Percentiles rank a stretch among this genome's conserved stretches.
phyloP scores from a whole-genome alignment of 2,888 invertebrate genomes.

The Spodoptera littoralis region DNA sequence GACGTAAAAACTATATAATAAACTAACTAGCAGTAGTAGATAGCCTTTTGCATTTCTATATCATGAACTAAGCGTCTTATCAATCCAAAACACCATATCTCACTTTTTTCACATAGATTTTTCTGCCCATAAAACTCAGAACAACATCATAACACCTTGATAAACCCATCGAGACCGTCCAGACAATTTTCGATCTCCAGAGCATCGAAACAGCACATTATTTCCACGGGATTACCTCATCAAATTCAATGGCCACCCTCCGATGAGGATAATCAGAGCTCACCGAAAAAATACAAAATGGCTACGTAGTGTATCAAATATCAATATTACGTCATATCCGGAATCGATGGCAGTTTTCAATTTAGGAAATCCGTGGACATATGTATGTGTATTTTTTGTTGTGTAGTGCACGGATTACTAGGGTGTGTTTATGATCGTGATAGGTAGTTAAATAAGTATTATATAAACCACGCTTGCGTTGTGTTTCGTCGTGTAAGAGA shows the following conservation, averaged over 20 bases:
- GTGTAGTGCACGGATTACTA: conserved; percentile 31
- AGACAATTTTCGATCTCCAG: conserved; percentile 18
- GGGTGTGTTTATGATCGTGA: conserved; percentile 17
- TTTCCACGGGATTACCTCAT: conserved; percentile 37
- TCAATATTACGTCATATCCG: conserved; percentile 40
- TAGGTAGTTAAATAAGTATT: not conserved
- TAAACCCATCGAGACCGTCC: conserved; percentile 11
- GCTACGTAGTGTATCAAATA: conserved; percentile 26
- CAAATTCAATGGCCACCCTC: conserved; percentile 33
- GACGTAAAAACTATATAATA: too few species aligned
- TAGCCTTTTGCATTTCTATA: too few species aligned
- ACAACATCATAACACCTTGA: conserved; percentile 6
- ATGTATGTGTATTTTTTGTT: conserved; percentile 25
- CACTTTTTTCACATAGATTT: not conserved
- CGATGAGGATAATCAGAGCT: conserved; percentile 17
- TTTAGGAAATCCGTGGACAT: conserved; percentile 34
- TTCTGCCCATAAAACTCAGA: not conserved
- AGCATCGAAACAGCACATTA: conserved; percentile 22
- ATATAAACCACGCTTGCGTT: too few species aligned
- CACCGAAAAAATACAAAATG: conserved; percentile 23
- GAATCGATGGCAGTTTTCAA: conserved; percentile 43
- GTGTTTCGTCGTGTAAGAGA: too few species aligned
- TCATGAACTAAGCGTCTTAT: too few species aligned
- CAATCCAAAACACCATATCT: not conserved
- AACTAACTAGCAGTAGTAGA: too few species aligned